Base-by-base conservation (phyloP, 2,888 invertebrate genomes). In the Leptinotarsa peninsularis region DNA sequence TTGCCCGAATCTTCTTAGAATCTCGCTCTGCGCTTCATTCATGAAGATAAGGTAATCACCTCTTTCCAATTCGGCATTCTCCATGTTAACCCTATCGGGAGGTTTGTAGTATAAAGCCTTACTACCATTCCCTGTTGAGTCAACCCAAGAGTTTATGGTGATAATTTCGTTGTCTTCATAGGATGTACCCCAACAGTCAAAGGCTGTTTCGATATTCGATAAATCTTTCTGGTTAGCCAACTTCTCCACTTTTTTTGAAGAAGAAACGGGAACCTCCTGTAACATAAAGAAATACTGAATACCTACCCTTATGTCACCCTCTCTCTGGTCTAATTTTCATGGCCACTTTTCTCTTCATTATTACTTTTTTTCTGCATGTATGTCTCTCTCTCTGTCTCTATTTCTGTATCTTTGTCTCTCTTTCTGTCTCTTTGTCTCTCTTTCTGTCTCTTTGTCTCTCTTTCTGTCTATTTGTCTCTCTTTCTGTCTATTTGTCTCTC, bases 101-200 rank as follows among this genome's bases (percentile, higher is more conserved):
- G 81, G 75, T 74, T 82, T 82, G 73, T 81, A 79, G 18, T 72
- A 78, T 33, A 75, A 63, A 72, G 58, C 52, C 17, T 5, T 17
- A 23, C 23, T 33, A 52, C 58, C 21, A 49, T 63, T 17, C 49
- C 54, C 66, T 54, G 52, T 69, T 66, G 56, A 66, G 10, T 54
- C 66, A 15, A 77, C 71, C 75, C 77, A 77, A 17, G 69, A 18
- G 14, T 77, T 33, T 2, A 63, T 63, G 7, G n/a, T 63, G n/a
- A 63, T 27, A n/a, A 56, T 23, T 73, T 23, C 63, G 43, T 78
- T 5, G 67, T 23, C 66, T 23, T 69, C 21, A 33, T 71, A 23
- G 23, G 17, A 58, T 58, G 23, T 43, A 17, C 49, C 21, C 21
- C 43, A 50, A 17, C 66, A 73, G 66, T 73, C 69, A 56, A 71